Conservation (phyloP, 2,797 vertebrate genomes). For the Apogon hyalosoma region DNA sequence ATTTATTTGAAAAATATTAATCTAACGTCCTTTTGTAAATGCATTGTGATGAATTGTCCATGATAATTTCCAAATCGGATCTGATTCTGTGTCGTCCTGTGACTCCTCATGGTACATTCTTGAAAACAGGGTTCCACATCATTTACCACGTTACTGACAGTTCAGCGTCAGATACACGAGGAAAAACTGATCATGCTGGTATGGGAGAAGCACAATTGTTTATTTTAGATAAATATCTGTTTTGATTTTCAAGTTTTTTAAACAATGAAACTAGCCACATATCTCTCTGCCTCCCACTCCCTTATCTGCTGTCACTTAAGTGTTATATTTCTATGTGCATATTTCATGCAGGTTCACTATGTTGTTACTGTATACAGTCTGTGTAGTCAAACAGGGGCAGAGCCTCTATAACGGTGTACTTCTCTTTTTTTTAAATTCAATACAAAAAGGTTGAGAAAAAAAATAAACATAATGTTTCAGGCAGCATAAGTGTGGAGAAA, state of each 20-base stretch:
- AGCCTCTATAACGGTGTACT: slow-evolving; percentile 89
- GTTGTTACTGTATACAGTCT: slow-evolving; percentile 91
- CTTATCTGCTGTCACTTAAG: slow-evolving; percentile 87
- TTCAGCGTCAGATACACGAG: slow-evolving; percentile 70
- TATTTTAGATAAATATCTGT: slow-evolving; percentile 84
- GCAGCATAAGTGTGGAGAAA: slow-evolving; percentile 88
- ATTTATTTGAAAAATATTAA: slow-evolving; percentile 41
- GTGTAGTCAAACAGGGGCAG: slow-evolving; percentile 91
- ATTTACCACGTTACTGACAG: slow-evolving; percentile 67
- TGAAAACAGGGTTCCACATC: slow-evolving; percentile 58
- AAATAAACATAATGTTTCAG: slow-evolving; percentile 81
- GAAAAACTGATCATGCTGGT: slow-evolving; percentile 73
- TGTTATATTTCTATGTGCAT: slow-evolving; percentile 86
- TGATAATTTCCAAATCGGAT: slow-evolving; percentile 35
- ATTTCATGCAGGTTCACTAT: slow-evolving; percentile 85
- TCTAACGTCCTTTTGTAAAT: slow-evolving; percentile 39
- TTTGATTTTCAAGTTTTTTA: slow-evolving; percentile 69
- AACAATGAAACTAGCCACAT: slow-evolving; percentile 81
- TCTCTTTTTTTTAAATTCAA: slow-evolving; percentile 73
- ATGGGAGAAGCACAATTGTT: slow-evolving; percentile 77
- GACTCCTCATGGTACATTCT: slow-evolving; percentile 62
- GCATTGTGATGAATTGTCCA: slow-evolving; percentile 47
- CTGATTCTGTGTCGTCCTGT: slow-evolving; percentile 34
- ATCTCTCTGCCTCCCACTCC: slow-evolving; percentile 84
- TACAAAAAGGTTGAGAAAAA: slow-evolving; percentile 75